phyloP scores from a whole-genome alignment of 2,797 vertebrate species.

The Sylvia borin region DNA sequence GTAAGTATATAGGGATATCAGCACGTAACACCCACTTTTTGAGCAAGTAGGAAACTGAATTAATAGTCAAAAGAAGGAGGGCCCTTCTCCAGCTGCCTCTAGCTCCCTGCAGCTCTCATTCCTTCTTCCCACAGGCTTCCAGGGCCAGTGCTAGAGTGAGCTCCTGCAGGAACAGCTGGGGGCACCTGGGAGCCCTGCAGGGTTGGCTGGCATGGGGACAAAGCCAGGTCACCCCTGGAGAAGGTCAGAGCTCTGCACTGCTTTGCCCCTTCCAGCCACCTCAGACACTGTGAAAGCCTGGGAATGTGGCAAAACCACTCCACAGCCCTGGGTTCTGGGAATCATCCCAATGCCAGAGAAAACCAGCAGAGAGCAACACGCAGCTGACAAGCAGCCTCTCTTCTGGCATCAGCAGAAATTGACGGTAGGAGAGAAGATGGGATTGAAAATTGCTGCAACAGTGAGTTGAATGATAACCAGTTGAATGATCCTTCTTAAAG shows the following conservation, averaged over 20 bases:
- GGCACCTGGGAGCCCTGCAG: neutral
- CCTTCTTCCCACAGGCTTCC: neutral
- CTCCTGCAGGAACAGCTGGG: neutral
- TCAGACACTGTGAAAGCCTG: neutral
- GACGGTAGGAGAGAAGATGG: neutral
- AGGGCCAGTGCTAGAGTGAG: fast-evolving
- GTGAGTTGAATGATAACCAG: neutral
- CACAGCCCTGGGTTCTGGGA: neutral
- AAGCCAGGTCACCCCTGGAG: neutral
- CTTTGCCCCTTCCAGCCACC: neutral
- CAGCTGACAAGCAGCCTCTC: neutral
- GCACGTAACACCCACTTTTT: neutral
- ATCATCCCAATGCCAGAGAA: neutral
- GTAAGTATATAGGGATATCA: neutral
- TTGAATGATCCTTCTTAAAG: neutral
- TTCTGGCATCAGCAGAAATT: neutral
- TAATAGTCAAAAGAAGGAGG: neutral
- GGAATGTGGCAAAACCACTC: fast-evolving
- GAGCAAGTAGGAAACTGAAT: neutral
- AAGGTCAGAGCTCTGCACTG: neutral
- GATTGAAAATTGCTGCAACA: neutral
- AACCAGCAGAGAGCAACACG: neutral
- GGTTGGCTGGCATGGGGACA: neutral
- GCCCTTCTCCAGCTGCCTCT: neutral
- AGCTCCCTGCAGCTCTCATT: neutral